Percentiles rank a stretch among this genome's conserved stretches.
phyloP scores from a whole-genome alignment of 2,888 invertebrate species.

The Leuctra nigra region DNA sequence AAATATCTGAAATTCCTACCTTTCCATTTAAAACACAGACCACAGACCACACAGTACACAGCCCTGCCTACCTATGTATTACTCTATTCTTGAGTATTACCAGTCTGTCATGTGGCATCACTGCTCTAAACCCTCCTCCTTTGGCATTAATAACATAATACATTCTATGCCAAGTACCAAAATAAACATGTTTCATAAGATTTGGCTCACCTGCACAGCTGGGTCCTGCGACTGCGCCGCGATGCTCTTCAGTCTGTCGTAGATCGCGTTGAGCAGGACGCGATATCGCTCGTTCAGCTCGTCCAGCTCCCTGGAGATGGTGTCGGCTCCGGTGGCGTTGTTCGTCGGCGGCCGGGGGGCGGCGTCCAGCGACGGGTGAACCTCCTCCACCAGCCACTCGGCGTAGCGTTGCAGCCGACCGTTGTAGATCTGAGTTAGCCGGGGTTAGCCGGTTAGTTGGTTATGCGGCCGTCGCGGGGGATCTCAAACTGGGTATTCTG shows the following conservation, averaged over 20 bases:
- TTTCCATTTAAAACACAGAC: no score
- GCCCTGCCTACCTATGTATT: no score
- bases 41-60: no score
- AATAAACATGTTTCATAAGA: no score
- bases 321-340: slow-evolving; percentile 55
- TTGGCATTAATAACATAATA: no score
- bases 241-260: slow-evolving; percentile 61
- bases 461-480: slow-evolving; percentile 35
- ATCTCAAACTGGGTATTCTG: not conserved
- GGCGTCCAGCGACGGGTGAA: slow-evolving; percentile 72
- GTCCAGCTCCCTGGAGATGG: slow-evolving; percentile 70
- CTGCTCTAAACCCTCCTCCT: no score
- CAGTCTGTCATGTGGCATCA: no score
- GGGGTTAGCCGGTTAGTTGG: slow-evolving; percentile 44
- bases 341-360: slow-evolving; percentile 33
- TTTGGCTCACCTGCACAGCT: slow-evolving; percentile 64
- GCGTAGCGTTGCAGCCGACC: slow-evolving; percentile 77
- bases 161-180: no score
- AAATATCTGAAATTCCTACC: no score
- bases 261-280: slow-evolving; percentile 59
- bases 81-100: no score
- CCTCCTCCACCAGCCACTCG: slow-evolving; percentile 73
- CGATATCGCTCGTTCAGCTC: slow-evolving; percentile 73
- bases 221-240: slow-evolving; percentile 62
- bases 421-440: slow-evolving; percentile 65